Conservation (phyloP, 2,888 invertebrate genomes). For the Mythimna pallens region DNA sequence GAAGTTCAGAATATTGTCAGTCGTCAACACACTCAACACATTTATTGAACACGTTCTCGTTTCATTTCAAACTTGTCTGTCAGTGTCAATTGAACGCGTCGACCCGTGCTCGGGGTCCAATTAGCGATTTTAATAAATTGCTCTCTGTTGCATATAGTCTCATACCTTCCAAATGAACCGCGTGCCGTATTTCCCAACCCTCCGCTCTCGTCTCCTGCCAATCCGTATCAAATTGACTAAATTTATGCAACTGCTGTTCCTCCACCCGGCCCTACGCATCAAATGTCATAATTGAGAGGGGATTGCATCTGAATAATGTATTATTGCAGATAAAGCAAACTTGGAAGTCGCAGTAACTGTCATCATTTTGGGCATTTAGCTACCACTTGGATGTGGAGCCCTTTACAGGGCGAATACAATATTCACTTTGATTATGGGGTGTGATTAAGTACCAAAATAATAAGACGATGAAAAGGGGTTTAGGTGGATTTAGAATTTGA, state of each 20-base stretch:
- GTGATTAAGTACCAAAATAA: constrained; percentile 43
- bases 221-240: constrained; percentile 87
- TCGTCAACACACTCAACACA: constrained; percentile 44
- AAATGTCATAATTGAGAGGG: constrained; percentile 84
- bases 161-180: constrained; percentile 65
- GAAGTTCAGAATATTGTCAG: constrained; percentile 35
- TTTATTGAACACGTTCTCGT: constrained; percentile 58
- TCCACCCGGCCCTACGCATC: constrained; percentile 78
- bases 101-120: constrained; percentile 59
- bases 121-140: constrained; percentile 68
- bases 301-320: constrained; percentile 81
- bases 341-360: constrained; percentile 64
- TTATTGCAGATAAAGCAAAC: constrained; percentile 72
- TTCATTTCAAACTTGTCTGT: constrained; percentile 63
- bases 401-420: constrained; percentile 44
- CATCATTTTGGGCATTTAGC: constrained; percentile 58
- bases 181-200: constrained; percentile 44
- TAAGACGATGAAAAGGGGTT: constrained; percentile 9
- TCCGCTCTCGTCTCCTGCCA: constrained; percentile 51
- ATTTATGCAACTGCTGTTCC: constrained; percentile 86
- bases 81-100: constrained; percentile 59
- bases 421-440: constrained; percentile 59
- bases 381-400: constrained; percentile 46
- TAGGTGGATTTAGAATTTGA: constrained; percentile 8
- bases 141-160: constrained; percentile 55